Evolutionary conservation across 2,797 vertebrate genomes (phyloP), one percentile per base, ranked within the genome.

Genomic region (Bradypus variegatus): DNA sequence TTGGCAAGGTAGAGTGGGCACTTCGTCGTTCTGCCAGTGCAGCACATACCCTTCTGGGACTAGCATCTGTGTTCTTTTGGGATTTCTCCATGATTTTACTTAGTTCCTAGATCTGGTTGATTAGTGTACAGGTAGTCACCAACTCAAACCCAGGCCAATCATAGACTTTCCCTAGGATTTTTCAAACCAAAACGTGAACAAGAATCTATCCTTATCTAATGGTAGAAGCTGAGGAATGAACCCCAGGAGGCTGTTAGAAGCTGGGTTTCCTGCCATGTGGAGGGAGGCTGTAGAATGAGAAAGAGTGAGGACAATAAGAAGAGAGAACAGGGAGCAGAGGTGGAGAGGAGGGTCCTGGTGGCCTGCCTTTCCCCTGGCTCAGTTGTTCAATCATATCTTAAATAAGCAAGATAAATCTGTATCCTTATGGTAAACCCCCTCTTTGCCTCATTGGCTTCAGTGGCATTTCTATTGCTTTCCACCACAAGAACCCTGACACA

Each of bases 171-270:
- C 33, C 33, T 55, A 45, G 62, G 48, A 38, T 80, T 88, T 70
- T 70, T 88, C 72, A 86, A 75, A 72, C n/a, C 48, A 50, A 89
- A 90, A 65, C n/a, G 45, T 50, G 60, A 91, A 83, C 64, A 88
- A 82, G 55, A 31, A 86, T 77, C 41, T 76, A 67, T 67, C 23
- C 27, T 73, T 94, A 80, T 29, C 29, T 50, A 55, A 53, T 86
- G 86, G 27, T 67, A n/a, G 81, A 55, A 79, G 38, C 27, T 60
- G 72, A 82, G 76, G 80, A 83, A 80, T 67, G n/a, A 86, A 64
- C 21, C 41, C n/a, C 31, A 58, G 15, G 19, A 8, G 21, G 31
- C 48, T 72, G 10, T 58, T 73, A 33, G 67, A 13, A 81, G n/a
- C 23, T 76, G 38, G 45, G 25, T 45, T 69, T 92, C 45, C 72